phyloP scores from a whole-genome alignment of 2,888 invertebrate genomes.

The Erebia epiphron region DNA sequence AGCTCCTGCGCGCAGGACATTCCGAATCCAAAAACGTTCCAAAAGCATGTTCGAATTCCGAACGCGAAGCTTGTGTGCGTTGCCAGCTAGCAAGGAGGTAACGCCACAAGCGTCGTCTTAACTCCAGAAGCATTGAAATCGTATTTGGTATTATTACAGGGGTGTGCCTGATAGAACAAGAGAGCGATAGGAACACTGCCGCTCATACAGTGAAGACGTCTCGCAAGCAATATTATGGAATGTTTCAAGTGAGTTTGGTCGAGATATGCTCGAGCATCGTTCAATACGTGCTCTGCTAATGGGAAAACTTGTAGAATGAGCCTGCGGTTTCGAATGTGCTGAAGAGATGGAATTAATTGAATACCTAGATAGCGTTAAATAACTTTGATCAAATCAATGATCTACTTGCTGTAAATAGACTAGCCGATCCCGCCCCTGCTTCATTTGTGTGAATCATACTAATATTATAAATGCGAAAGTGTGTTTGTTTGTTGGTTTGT shows the following conservation, averaged over 20 bases:
- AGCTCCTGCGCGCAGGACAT: no score
- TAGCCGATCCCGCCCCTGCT: no score
- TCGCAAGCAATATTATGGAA: slow-evolving; percentile 70
- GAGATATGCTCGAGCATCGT: slow-evolving; percentile 5
- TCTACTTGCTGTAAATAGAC: no score
- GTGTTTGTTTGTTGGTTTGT: no score
- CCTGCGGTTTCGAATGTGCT: slow-evolving; percentile 2
- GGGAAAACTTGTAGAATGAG: slow-evolving; percentile 13
- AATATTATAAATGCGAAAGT: no score
- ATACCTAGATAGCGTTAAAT: background rate
- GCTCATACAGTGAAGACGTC: slow-evolving; percentile 60
- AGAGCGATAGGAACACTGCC: slow-evolving; percentile 71
- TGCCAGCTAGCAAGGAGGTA: no score
- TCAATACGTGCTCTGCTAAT: slow-evolving; percentile 13
- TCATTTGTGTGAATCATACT: no score
- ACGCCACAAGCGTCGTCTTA: background rate
- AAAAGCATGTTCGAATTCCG: no score
- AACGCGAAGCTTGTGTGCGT: no score
- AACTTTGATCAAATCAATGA: no score
- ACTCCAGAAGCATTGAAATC: background rate
- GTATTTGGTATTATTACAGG: slow-evolving; percentile 52
- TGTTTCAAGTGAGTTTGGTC: slow-evolving; percentile 66
- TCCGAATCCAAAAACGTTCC: no score
- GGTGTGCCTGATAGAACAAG: slow-evolving; percentile 76
- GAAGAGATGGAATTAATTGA: background rate